A percentile compares a stretch with the other conserved stretches of the same genome.
Evolutionary conservation across 2,113 vertebrate species (phyloP).

Genomic region (Dendropsophus ebraccatus): DNA sequence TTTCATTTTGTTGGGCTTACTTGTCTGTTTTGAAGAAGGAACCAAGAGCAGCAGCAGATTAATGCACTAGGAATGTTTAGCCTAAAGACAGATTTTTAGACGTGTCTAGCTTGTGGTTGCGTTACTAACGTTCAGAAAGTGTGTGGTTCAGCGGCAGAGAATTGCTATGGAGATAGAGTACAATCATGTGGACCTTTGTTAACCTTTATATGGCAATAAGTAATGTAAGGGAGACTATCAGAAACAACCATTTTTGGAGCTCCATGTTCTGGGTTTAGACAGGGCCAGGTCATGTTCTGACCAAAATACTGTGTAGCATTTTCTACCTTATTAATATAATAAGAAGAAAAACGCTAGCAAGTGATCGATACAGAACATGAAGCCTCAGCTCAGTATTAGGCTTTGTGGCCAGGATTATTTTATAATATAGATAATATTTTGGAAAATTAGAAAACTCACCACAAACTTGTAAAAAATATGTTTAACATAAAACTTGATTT

Average conservation of each 20-base stretch:
- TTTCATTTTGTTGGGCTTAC: conserved; percentile 22
- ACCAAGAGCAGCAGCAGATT: not conserved
- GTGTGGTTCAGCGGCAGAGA: not conserved
- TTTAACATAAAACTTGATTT: too few species aligned
- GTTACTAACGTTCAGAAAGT: not conserved
- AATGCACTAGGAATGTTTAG: conserved; percentile 23
- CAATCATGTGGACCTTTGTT: not conserved
- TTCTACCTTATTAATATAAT: too few species aligned
- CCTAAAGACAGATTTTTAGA: conserved; percentile 28
- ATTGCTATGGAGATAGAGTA: not conserved
- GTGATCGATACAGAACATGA: too few species aligned
- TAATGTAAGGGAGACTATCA: not conserved
- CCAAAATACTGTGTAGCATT: too few species aligned
- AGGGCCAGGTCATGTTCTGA: not conserved
- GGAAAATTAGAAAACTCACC: too few species aligned
- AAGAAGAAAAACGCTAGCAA: too few species aligned
- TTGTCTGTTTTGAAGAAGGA: conserved; percentile 9
- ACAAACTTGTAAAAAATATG: too few species aligned
- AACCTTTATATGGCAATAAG: not conserved
- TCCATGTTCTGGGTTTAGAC: not conserved
- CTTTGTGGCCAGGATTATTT: too few species aligned
- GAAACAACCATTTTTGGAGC: not conserved
- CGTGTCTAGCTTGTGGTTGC: conserved; percentile 17
- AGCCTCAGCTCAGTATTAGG: too few species aligned
- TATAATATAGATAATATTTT: too few species aligned